Evolutionary conservation across 2,113 vertebrate species (phyloP).

Genomic region (Scophthalmus maximus): DNA sequence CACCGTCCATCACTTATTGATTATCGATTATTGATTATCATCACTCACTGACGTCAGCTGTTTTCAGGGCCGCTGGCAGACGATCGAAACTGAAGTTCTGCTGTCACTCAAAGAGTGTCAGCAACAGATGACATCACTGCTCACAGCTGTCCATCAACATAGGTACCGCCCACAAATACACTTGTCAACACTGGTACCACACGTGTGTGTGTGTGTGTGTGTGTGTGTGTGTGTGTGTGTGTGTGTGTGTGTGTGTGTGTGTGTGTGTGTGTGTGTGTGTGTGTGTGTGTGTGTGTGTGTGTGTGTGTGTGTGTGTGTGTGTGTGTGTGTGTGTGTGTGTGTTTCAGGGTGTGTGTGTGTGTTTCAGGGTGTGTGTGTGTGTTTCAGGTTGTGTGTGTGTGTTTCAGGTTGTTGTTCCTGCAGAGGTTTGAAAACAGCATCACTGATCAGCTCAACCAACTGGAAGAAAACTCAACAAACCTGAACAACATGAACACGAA

Average conservation of each 20-base stretch:
- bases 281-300: background rate
- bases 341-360: no score
- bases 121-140: slow-evolving; percentile 77
- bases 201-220: background rate
- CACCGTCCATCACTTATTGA: background rate
- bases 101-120: slow-evolving; percentile 77
- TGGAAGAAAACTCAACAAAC: slow-evolving; percentile 78
- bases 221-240: background rate
- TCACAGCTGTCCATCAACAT: slow-evolving; percentile 82
- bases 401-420: slow-evolving; percentile 82
- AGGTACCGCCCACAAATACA: slow-evolving; percentile 28
- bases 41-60: background rate
- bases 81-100: slow-evolving; percentile 72
- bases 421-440: slow-evolving; percentile 82
- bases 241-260: slow-evolving; percentile 1
- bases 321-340: background rate
- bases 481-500: slow-evolving; percentile 49
- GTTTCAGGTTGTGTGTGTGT: background rate
- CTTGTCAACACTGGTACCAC: no score
- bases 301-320: background rate
- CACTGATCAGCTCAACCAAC: slow-evolving; percentile 78
- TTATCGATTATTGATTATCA: background rate
- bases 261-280: no score
- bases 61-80: slow-evolving; percentile 50
- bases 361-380: no score